A percentile compares a stretch with the other conserved stretches of the same genome.
These are phyloP conservation scores for Glaucidium brasilianum DNA, from an alignment of 2,113 vertebrate species.

Conservation along the genomic window DNA sequence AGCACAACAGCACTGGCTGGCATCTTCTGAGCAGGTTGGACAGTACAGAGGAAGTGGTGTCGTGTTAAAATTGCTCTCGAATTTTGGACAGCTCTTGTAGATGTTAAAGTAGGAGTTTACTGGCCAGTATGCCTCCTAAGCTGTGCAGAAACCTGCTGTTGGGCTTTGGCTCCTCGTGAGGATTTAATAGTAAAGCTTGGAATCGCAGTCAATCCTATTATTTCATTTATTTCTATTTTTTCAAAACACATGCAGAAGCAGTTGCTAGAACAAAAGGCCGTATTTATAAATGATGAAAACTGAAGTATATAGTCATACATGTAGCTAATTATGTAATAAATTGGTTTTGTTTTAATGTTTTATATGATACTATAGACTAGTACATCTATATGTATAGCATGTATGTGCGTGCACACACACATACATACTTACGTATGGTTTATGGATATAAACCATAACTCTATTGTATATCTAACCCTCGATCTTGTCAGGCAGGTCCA, in stretches of 20 bases:
- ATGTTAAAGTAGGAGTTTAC: not conserved
- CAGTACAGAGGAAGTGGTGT: too few relatives aligned
- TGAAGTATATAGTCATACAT: not conserved
- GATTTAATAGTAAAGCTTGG: not conserved
- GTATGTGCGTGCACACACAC: not conserved
- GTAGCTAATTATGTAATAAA: not conserved
- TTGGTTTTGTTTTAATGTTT: not conserved
- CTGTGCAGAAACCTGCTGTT: not conserved
- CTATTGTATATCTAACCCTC: not conserved
- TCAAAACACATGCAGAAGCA: not conserved
- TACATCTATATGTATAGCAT: not conserved
- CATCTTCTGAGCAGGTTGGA: not conserved
- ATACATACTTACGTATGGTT: not conserved
- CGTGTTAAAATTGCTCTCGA: not conserved
- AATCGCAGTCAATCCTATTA: not conserved
- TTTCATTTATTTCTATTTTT: not conserved
- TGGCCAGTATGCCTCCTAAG: not conserved
- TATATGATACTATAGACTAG: not conserved
- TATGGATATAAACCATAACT: not conserved
- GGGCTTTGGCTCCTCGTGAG: not conserved
- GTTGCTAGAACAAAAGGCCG: not conserved
- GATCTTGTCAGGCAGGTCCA: not conserved
- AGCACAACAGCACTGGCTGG: not conserved
- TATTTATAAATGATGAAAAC: conserved; percentile 2
- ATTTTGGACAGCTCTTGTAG: not conserved